Conservation (phyloP, 2,888 invertebrate genomes). For the Chelonus formosanus region DNA sequence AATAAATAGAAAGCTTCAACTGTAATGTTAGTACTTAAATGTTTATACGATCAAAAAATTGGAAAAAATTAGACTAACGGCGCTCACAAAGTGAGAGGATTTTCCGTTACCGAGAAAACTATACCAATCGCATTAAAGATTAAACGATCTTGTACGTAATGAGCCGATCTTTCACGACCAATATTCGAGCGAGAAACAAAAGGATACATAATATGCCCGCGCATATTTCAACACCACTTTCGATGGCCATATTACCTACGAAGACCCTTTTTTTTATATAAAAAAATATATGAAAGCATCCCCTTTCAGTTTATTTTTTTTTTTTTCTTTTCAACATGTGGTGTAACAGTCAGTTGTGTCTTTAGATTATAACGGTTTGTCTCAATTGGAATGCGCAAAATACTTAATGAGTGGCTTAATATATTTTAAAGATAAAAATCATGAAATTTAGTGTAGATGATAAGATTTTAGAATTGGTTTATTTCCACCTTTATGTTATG, state of each 20-base stretch:
- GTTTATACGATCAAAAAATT: background rate
- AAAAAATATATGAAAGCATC: background rate
- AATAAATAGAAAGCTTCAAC: too few species aligned
- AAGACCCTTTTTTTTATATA: slow-evolving; percentile 24
- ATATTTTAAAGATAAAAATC: too few species aligned
- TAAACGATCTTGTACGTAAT: slow-evolving; percentile 16
- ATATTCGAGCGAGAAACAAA: slow-evolving; percentile 21
- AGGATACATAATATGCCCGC: slow-evolving; percentile 15
- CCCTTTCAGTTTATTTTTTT: background rate
- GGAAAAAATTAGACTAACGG: background rate
- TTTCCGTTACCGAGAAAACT: slow-evolving; percentile 25
- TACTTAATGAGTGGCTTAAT: background rate
- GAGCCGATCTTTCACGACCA: slow-evolving; percentile 23
- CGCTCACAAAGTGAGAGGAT: slow-evolving; percentile 14
- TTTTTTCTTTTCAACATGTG: slow-evolving; percentile 37
- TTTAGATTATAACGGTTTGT: slow-evolving; percentile 38
- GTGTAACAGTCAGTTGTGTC: slow-evolving; percentile 41
- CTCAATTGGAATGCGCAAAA: slow-evolving; percentile 8
- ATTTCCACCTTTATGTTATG: background rate
- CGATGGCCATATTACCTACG: slow-evolving; percentile 4
- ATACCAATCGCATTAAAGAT: slow-evolving; percentile 23
- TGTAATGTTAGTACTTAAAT: too few species aligned
- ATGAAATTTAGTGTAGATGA: too few species aligned
- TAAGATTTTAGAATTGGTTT: background rate
- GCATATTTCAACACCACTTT: slow-evolving; percentile 18